phyloP scores from a whole-genome alignment of 2,797 vertebrate species.

The Rhodeus uyekii region DNA sequence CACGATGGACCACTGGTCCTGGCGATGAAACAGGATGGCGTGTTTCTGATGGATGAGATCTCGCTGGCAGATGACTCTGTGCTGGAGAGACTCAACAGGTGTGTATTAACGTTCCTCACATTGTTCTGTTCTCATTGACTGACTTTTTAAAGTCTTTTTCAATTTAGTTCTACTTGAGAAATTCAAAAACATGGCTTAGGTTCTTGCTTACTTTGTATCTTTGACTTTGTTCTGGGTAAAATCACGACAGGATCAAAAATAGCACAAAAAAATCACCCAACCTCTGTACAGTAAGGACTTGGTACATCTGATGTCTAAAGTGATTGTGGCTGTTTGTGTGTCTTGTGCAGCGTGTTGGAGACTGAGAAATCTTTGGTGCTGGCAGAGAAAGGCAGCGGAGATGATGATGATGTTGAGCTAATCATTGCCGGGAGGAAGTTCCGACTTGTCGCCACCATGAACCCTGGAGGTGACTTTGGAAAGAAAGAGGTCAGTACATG shows the following conservation, averaged over 20 bases:
- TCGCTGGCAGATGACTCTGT: conserved; percentile 97
- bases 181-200: background rate
- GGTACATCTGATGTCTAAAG: background rate
- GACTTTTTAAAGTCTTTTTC: background rate
- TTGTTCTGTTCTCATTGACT: background rate
- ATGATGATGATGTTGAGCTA: conserved; percentile 86
- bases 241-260: background rate
- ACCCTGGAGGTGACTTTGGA: conserved; percentile 97
- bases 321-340: conserved; percentile 23
- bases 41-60: conserved; percentile 97
- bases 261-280: background rate
- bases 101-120: conserved; percentile 10
- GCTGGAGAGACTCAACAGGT: conserved; percentile 98
- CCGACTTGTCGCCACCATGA: conserved; percentile 94
- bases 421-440: conserved; percentile 85
- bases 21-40: conserved; percentile 88
- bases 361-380: conserved; percentile 89
- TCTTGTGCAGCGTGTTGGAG: conserved; percentile 85
- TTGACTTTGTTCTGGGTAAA: too few species aligned
- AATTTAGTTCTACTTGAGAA: background rate
- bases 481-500: conserved; percentile 92
- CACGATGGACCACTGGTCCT: conserved; percentile 91
- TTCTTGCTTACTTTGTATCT: background rate
- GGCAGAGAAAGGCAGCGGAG: conserved; percentile 92
- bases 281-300: background rate